Evolutionary conservation across 2,888 invertebrate species (phyloP).

Genomic region (Tipula helvola): DNA sequence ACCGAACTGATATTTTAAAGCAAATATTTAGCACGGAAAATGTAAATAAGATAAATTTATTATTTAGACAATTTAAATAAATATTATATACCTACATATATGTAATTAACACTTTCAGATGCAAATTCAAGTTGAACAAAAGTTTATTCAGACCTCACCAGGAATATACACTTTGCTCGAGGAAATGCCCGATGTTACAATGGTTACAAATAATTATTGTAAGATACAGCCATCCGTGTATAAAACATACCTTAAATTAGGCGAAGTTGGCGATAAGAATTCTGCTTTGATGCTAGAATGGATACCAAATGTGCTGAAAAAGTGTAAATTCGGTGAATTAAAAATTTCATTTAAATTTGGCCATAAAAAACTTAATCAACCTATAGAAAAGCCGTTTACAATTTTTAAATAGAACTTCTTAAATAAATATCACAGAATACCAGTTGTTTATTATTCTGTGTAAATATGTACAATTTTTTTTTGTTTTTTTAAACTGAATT

Average conservation of each 20-base stretch:
- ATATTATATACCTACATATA: not conserved
- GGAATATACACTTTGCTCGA: slow-evolving; percentile 38
- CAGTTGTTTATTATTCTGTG: too few species aligned
- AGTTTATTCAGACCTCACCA: slow-evolving; percentile 48
- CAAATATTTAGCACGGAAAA: slow-evolving; percentile 58
- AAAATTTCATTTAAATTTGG: slow-evolving; percentile 59
- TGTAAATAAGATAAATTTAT: slow-evolving; percentile 28
- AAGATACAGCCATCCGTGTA: slow-evolving; percentile 25
- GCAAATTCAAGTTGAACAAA: slow-evolving; percentile 47
- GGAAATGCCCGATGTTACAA: not conserved
- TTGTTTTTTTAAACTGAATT: not conserved
- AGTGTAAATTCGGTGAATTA: slow-evolving; percentile 57
- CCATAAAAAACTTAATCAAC: slow-evolving; percentile 37
- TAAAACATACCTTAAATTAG: slow-evolving; percentile 26
- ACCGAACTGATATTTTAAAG: slow-evolving; percentile 54
- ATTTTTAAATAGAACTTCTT: not conserved
- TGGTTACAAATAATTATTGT: slow-evolving; percentile 12
- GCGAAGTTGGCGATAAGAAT: not conserved
- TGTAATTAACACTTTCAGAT: slow-evolving; percentile 34
- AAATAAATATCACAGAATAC: too few species aligned
- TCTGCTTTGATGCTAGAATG: slow-evolving; percentile 59
- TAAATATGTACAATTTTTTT: too few species aligned
- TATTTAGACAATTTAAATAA: not conserved
- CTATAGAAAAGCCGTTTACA: slow-evolving; percentile 8
- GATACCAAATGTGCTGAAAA: slow-evolving; percentile 58